Conservation (phyloP, 1,140 invertebrate genomes). For the Zaprionus inermis region DNA sequence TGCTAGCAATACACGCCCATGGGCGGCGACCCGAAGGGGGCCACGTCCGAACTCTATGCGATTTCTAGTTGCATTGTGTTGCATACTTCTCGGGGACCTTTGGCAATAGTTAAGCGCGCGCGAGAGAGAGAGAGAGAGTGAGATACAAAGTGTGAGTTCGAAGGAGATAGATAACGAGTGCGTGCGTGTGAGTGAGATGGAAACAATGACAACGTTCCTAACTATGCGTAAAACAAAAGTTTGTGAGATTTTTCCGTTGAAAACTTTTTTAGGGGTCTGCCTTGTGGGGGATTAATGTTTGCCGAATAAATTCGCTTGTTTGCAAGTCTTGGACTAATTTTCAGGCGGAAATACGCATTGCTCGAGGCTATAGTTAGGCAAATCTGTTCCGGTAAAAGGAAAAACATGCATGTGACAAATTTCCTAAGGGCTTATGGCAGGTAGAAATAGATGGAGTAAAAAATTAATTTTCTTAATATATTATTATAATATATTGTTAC, state of each 20-base stretch:
- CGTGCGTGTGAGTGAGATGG: not conserved
- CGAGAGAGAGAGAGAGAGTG: not conserved
- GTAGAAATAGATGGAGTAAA: too few relatives aligned
- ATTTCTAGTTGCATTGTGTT: slow-evolving; percentile 67
- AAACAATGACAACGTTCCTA: slow-evolving; percentile 23
- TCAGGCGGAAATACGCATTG: not conserved
- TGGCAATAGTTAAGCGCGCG: slow-evolving; percentile 35
- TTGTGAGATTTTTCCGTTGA: slow-evolving; percentile 37
- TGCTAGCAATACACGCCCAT: slow-evolving; percentile 55
- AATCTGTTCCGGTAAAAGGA: not conserved
- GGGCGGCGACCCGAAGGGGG: not conserved
- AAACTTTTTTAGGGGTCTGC: slow-evolving; percentile 48
- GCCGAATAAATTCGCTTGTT: not conserved
- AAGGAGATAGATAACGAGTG: not conserved
- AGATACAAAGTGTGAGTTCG: too few relatives aligned
- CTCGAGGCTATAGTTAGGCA: not conserved
- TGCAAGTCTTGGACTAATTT: not conserved
- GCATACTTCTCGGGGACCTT: slow-evolving; percentile 54
- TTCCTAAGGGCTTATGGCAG: too few relatives aligned
- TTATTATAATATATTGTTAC: too few relatives aligned
- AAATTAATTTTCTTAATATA: too few relatives aligned
- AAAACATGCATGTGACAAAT: too few relatives aligned
- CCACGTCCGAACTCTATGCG: slow-evolving; percentile 35
- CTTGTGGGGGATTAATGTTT: slow-evolving; percentile 33
- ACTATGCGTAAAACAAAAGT: slow-evolving; percentile 64